A percentile compares a stretch with the other conserved stretches of the same genome.
These are phyloP conservation scores for Aix galericulata DNA, from an alignment of 2,113 vertebrate species.

Conservation along the genomic window DNA sequence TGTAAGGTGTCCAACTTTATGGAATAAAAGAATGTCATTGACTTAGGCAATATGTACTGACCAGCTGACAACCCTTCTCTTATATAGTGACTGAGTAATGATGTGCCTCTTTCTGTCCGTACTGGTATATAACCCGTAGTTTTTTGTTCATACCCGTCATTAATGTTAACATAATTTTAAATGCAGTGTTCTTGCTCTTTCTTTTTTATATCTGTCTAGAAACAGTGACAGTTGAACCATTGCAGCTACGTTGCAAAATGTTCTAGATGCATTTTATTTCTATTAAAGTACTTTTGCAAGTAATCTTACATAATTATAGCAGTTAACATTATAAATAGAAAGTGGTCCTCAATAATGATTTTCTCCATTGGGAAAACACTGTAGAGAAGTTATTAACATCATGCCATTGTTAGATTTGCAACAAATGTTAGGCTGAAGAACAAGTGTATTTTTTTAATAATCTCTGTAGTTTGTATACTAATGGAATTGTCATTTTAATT, in stretches of 20 bases:
- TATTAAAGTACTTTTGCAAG: not conserved
- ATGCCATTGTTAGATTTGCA: not conserved
- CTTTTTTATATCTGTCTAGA: not conserved
- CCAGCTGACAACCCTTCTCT: not conserved
- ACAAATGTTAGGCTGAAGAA: not conserved
- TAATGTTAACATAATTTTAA: not conserved
- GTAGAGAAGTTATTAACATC: not conserved
- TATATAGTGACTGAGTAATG: not conserved
- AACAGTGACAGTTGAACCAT: not conserved
- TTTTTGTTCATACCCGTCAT: not conserved
- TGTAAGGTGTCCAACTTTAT: not conserved
- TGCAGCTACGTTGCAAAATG: not conserved
- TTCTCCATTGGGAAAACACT: not conserved
- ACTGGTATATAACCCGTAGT: not conserved
- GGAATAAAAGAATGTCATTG: not conserved
- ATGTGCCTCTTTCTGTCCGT: not conserved
- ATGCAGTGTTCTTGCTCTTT: not conserved
- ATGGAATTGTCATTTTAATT: not conserved
- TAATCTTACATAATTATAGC: not conserved
- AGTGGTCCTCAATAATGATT: not conserved
- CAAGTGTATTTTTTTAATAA: not conserved
- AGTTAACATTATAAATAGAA: not conserved
- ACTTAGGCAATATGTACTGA: not conserved
- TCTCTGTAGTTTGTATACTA: not conserved
- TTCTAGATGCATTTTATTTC: not conserved